A percentile compares a stretch with the other conserved stretches of the same genome.
Conservation (phyloP, 1,140 invertebrate species). For the Trigoniulus corallinus region DNA sequence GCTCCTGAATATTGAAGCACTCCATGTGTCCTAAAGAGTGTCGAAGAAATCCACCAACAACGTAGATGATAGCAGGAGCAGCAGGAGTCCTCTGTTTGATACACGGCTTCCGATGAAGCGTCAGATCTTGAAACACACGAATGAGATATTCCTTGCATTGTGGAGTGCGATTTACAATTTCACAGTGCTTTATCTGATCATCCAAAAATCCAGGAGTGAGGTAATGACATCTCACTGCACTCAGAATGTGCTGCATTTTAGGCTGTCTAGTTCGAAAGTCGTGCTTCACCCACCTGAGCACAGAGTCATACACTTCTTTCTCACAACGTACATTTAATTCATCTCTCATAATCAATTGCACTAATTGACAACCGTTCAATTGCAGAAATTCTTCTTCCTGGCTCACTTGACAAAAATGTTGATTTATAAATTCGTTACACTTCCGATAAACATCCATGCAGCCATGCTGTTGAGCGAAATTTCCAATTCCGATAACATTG, state of each 20-base stretch:
- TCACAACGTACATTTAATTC: slow-evolving; percentile 80
- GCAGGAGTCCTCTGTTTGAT: slow-evolving; percentile 70
- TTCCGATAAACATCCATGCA: slow-evolving; percentile 64
- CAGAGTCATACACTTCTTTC: slow-evolving; percentile 76
- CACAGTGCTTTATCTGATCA: slow-evolving; percentile 79
- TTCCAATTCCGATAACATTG: slow-evolving; percentile 81
- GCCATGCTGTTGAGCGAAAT: slow-evolving; percentile 79
- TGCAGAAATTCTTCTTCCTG: slow-evolving; percentile 81
- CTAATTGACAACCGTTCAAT: slow-evolving; percentile 55
- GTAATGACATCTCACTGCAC: slow-evolving; percentile 74
- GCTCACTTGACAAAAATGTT: slow-evolving; percentile 75
- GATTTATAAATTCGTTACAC: slow-evolving; percentile 74
- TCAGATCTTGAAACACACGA: slow-evolving; percentile 69
- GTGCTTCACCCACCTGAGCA: slow-evolving; percentile 66
- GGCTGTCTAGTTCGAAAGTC: slow-evolving; percentile 63
- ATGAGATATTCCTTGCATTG: slow-evolving; percentile 77
- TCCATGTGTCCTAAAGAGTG: slow-evolving; percentile 72
- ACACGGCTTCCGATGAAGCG: slow-evolving; percentile 57
- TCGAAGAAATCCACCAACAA: slow-evolving; percentile 71
- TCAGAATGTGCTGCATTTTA: slow-evolving; percentile 71
- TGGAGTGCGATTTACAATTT: slow-evolving; percentile 64
- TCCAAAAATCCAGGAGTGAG: slow-evolving; percentile 74
- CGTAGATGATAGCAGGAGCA: slow-evolving; percentile 69
- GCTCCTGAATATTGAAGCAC: slow-evolving; percentile 68
- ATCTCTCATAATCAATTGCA: slow-evolving; percentile 63